Conservation (phyloP, 2,797 vertebrate species). For the Cryptoblepharus egeriae region DNA sequence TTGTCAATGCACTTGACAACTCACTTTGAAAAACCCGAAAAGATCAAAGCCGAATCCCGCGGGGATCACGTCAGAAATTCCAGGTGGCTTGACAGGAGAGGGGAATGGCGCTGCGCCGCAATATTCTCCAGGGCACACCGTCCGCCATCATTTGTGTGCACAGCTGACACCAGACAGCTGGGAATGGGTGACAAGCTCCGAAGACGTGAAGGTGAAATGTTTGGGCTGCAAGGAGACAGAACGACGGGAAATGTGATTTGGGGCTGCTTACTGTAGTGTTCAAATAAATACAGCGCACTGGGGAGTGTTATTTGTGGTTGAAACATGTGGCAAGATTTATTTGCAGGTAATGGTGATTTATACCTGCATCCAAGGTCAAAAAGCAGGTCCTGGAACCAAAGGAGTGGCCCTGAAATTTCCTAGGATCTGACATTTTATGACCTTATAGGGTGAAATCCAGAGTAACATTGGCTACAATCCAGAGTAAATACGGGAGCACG, state of each 20-base stretch:
- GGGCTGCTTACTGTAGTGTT: background rate
- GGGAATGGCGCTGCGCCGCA: background rate
- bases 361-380: too few species aligned
- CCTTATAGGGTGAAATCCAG: too few species aligned
- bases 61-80: background rate
- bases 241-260: background rate
- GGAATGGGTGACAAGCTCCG: conserved; percentile 6
- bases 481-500: too few species aligned
- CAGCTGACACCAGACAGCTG: background rate
- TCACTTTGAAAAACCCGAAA: background rate
- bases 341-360: too few species aligned
- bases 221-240: background rate
- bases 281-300: background rate
- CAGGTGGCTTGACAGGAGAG: background rate
- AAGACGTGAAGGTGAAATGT: conserved; percentile 15
- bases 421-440: too few species aligned
- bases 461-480: too few species aligned
- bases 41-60: conserved; percentile 10
- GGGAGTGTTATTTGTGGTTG: background rate
- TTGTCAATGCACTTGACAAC: accelerated
- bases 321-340: background rate
- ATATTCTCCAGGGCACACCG: background rate
- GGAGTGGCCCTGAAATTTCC: too few species aligned
- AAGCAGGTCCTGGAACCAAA: too few species aligned
- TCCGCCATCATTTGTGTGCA: background rate